These are phyloP conservation scores for Lytechinus variegatus DNA, from an alignment of 35 echinoderm and acorn worm species.

Conservation along the genomic window DNA sequence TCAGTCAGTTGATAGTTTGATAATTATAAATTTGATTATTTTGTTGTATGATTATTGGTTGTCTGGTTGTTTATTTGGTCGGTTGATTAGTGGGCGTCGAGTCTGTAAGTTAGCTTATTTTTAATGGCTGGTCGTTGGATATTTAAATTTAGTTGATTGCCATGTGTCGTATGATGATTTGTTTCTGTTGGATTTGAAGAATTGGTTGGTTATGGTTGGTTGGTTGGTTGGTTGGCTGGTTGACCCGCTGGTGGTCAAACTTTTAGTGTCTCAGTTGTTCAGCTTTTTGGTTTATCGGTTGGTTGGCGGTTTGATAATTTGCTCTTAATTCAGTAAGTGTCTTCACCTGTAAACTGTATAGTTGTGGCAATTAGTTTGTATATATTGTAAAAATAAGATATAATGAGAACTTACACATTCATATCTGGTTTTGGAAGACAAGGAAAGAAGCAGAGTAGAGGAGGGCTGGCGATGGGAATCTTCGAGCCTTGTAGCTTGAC, in stretches of 20 bases:
- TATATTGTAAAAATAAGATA: background rate
- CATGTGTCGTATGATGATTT: background rate
- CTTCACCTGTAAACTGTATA: too few species aligned
- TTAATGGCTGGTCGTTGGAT: background rate
- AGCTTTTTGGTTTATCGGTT: background rate
- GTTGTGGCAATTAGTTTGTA: too few species aligned
- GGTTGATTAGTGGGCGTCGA: background rate
- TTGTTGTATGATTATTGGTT: background rate
- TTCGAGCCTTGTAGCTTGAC: slow-evolving; percentile 62
- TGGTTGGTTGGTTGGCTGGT: background rate
- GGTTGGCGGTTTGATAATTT: background rate
- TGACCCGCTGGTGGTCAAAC: background rate
- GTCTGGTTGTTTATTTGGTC: background rate
- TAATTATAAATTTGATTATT: background rate
- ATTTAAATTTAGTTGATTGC: background rate
- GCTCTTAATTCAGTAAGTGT: too few species aligned
- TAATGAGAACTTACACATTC: slow-evolving; percentile 70
- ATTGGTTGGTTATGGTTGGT: background rate
- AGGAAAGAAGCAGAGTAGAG: slow-evolving; percentile 79
- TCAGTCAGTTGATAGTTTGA: background rate
- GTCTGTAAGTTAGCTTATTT: background rate
- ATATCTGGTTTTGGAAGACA: slow-evolving; percentile 77
- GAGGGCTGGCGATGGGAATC: slow-evolving; percentile 73
- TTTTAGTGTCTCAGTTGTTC: too few species aligned
- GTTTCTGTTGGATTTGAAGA: background rate